phyloP scores from a whole-genome alignment of 1,140 invertebrate genomes.

The Microplitis mediator region DNA sequence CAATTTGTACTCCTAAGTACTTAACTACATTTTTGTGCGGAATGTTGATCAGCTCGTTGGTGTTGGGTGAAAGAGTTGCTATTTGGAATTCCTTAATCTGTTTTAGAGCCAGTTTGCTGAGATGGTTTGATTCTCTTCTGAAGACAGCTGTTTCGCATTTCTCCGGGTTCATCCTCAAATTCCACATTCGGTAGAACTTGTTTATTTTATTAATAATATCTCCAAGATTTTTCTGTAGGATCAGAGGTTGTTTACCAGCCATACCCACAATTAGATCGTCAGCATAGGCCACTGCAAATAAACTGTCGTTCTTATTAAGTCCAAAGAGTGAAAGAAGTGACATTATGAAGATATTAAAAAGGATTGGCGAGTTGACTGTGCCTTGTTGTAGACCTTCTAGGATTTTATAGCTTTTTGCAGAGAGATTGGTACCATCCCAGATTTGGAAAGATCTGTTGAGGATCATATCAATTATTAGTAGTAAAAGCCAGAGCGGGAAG shows the following conservation, averaged over 20 bases:
- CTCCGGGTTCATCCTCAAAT: conserved; percentile 19
- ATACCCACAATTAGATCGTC: too few species aligned
- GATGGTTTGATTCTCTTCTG: conserved; percentile 1
- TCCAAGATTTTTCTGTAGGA: conserved; percentile 2
- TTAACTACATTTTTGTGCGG: background rate
- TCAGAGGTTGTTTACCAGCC: too few species aligned
- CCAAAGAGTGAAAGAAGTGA: background rate
- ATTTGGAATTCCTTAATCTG: conserved; percentile 12
- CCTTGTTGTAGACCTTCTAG: conserved; percentile 34
- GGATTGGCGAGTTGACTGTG: conserved; percentile 28
- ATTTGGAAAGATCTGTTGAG: conserved; percentile 5
- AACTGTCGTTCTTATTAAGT: too few species aligned
- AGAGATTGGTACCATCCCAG: background rate
- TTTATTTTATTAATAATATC: conserved; percentile 21
- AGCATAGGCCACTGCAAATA: too few species aligned
- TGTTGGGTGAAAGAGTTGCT: background rate
- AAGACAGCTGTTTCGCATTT: conserved; percentile 32
- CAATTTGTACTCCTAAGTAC: conserved; percentile 11
- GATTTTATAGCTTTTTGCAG: conserved; percentile 2
- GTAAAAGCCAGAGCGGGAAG: conserved; percentile 21
- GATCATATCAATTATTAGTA: conserved; percentile 20
- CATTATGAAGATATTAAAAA: conserved; percentile 33
- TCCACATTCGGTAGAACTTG: conserved; percentile 18
- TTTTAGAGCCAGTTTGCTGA: background rate
- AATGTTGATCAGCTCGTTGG: background rate